phyloP scores from a whole-genome alignment of 2,797 vertebrate genomes.

The Hypotaenidia philippensis region DNA sequence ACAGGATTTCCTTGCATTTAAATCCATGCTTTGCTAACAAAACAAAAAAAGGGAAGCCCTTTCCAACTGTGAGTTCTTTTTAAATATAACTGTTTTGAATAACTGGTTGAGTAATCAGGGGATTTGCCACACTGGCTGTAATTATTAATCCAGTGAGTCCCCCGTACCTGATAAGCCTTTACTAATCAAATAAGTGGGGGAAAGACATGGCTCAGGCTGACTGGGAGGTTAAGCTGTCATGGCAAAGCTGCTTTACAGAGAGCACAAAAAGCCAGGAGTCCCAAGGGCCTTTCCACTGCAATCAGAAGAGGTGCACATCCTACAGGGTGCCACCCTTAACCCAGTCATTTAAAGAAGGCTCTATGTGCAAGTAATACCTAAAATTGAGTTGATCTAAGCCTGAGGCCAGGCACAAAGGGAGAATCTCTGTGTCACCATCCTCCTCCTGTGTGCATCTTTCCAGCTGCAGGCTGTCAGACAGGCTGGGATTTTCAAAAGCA shows the following conservation, averaged over 20 bases:
- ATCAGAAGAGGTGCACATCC: background rate
- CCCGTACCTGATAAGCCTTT: background rate
- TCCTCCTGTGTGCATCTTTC: background rate
- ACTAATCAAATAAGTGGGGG: background rate
- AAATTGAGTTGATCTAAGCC: background rate
- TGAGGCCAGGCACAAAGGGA: background rate
- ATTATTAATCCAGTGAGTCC: background rate
- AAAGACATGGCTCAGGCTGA: background rate
- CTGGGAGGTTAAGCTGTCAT: background rate
- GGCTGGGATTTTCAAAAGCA: background rate
- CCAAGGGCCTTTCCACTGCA: background rate
- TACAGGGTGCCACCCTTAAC: background rate
- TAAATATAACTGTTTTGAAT: background rate
- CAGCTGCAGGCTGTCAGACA: background rate
- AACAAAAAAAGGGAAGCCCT: background rate
- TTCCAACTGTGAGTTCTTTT: background rate
- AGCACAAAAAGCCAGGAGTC: background rate
- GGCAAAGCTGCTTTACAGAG: background rate
- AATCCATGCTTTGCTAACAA: background rate
- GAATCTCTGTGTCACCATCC: background rate
- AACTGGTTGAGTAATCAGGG: background rate
- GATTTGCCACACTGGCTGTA: constrained; percentile 13
- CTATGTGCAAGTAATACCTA: background rate
- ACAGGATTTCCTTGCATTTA: background rate
- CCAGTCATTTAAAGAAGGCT: background rate